Evolutionary conservation across 2,797 vertebrate species (phyloP), one percentile per base, ranked within the genome.

Genomic region (Synaphobranchus kaupii): DNA sequence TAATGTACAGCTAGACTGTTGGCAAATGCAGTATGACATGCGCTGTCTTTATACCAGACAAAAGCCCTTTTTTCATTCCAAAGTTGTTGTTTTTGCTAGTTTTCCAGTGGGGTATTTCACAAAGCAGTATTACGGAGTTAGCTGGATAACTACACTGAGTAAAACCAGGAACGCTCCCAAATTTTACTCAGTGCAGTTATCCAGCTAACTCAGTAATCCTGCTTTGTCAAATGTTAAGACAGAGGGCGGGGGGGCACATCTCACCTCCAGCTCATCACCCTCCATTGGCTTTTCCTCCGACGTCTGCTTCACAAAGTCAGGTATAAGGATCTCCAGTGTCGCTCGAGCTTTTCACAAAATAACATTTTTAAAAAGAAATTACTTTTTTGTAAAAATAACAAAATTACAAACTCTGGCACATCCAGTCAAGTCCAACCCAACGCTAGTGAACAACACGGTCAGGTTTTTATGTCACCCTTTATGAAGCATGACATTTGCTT

Each of bases 321-420:
- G 99, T 93, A 99, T 99, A 94, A 99, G 98, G 95, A 99, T 99
- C 96, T 99, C 98, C 97, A 99, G 96, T 94, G 99, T 99, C 93
- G 99, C 98, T 95, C 98, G 98, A 94, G 99, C 99, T 99, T 48
- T 50, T 81, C 47, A 20, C 4, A 47, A 25, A 44, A 80, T 5
- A 80, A 12, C 6, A 2, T 1, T 10, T 71, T 52, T 52, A 10
- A 52, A 52, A 52, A 52, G 12, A 7, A 10, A 8, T 52, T 52
- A 2, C 6, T 48, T 48, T 48, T 48, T 52, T 52, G 7, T 52
- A 52, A 52, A 50, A 50, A 50, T 8, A 50, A 50, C 48, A 8
- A 3, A 50, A 50, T 50, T 81, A 48, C 78, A 48, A 50, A 81
- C 44, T 10, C 39, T 39, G 15, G 17, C 73, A 22, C 15, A 81